Evolutionary conservation across 2,113 vertebrate genomes (phyloP).

Genomic region (Ceyx melanurus): DNA sequence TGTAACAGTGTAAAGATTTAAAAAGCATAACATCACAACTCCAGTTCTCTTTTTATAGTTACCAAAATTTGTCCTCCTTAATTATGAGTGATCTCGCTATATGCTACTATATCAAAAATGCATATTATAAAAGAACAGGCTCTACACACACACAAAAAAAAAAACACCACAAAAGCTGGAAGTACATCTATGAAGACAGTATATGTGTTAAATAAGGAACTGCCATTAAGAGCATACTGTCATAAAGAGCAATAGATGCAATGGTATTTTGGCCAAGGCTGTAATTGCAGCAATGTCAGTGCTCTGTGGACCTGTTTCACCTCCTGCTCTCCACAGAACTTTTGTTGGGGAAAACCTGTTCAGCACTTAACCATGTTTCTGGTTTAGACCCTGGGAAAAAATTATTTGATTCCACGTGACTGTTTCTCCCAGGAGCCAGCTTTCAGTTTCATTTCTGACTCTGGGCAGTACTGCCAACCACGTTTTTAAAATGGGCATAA

Average conservation of each 20-base stretch:
- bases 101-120: neutral
- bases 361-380: neutral
- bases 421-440: neutral
- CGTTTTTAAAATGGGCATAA: neutral
- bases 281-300: neutral
- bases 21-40: neutral
- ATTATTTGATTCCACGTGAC: neutral
- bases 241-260: neutral
- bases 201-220: neutral
- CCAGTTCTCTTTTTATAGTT: neutral
- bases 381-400: neutral
- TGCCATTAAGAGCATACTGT: neutral
- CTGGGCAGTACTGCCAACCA: neutral
- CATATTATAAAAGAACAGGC: neutral
- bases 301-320: neutral
- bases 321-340: neutral
- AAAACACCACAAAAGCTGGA: neutral
- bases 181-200: neutral
- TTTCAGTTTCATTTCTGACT: slow-evolving; percentile 24
- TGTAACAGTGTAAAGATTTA: neutral
- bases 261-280: neutral
- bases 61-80: neutral
- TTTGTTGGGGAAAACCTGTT: neutral
- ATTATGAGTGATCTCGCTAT: neutral
- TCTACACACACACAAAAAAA: neutral